Percentiles rank a stretch among this genome's conserved stretches.
These are phyloP conservation scores for Tetranychus urticae DNA, from an alignment of 1,140 invertebrate genomes.

Conservation along the genomic window DNA sequence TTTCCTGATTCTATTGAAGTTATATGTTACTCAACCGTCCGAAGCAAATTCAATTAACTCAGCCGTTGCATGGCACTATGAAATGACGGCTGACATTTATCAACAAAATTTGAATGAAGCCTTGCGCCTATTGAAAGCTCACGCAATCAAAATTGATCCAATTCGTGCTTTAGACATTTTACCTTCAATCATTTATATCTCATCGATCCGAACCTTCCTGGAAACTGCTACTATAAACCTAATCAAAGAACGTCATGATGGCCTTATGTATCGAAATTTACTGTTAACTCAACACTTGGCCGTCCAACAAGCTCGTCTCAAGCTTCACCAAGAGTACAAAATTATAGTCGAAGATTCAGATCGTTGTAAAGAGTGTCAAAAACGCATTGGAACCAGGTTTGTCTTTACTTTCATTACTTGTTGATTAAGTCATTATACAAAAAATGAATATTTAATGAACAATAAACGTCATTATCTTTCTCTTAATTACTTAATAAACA, in stretches of 20 bases:
- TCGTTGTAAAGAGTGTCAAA: conserved; percentile 70
- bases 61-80: background rate
- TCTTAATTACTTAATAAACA: too few relatives aligned
- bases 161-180: conserved; percentile 27
- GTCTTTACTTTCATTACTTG: background rate
- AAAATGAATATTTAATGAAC: conserved; percentile 8
- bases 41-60: background rate
- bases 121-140: conserved; percentile 46
- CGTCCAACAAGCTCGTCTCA: conserved; percentile 49
- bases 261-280: conserved; percentile 8
- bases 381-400: conserved; percentile 64
- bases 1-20: conserved; percentile 30
- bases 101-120: conserved; percentile 44
- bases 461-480: background rate
- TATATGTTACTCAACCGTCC: conserved; percentile 30
- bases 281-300: conserved; percentile 19
- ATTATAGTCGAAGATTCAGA: conserved; percentile 60
- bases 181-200: conserved; percentile 4
- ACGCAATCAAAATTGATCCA: conserved; percentile 56
- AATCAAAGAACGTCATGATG: conserved; percentile 9
- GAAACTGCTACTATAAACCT: conserved; percentile 6
- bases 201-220: conserved; percentile 9
- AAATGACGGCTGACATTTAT: conserved; percentile 7
- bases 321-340: conserved; percentile 44
- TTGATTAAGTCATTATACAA: too few relatives aligned